phyloP scores from a whole-genome alignment of 2,113 vertebrate species.

The Eretmochelys imbricata region DNA sequence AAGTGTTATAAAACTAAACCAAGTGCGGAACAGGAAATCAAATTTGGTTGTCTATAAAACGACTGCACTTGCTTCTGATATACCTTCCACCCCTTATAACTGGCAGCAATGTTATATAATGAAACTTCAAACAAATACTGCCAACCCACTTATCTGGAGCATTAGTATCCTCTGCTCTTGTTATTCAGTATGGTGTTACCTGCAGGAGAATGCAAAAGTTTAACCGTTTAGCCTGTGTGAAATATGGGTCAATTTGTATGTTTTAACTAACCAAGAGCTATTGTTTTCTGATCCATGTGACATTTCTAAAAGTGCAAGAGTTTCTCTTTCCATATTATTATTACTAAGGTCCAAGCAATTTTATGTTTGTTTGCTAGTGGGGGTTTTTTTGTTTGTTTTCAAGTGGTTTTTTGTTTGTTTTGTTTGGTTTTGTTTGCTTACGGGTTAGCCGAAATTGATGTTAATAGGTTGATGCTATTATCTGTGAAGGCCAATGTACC shows the following conservation, averaged over 20 bases:
- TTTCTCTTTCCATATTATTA: neutral
- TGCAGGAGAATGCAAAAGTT: neutral
- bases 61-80: neutral
- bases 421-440: too few species aligned
- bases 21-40: neutral
- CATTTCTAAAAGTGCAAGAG: neutral
- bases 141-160: rapidly evolving
- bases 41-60: neutral
- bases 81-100: neutral
- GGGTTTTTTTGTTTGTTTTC: too few species aligned
- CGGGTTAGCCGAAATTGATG: neutral
- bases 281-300: neutral
- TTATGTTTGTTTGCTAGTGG: neutral
- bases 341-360: neutral
- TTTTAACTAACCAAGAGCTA: neutral
- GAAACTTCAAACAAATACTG: neutral
- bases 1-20: neutral
- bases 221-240: neutral
- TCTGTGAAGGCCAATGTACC: neutral
- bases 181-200: neutral
- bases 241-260: neutral
- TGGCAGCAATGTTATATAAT: rapidly evolving
- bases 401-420: too few species aligned
- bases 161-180: neutral
- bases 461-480: neutral